Base-by-base conservation (phyloP, 2,113 vertebrate genomes). In the Todiramphus chloris region DNA sequence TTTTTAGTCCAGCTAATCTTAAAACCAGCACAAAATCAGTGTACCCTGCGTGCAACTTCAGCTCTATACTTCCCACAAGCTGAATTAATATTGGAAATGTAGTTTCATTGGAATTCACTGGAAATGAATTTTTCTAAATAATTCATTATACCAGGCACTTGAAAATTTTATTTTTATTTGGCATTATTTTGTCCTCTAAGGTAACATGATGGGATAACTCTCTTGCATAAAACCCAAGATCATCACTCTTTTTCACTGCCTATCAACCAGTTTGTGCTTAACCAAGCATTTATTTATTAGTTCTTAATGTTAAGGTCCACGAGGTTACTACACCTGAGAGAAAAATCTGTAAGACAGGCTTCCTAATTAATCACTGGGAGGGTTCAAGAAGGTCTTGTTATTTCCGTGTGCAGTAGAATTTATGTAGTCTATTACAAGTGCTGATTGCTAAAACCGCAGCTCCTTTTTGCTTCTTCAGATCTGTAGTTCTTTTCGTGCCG, bases 261-360 rank as follows among this genome's bases (percentile, higher is more conserved):
- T 97, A 97, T 97, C 97, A 97, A 92, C 82, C 58, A 89, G 69
- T 97, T 98, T 96, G 89, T 98, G 97, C 96, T 98, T 98, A 97
- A 97, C 93, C 95, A 97, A 97, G 97, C 97, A 97, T 97, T 98
- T 98, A 97, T 98, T 97, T 98, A 97, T 98, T 97, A 97, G 90
- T 97, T 97, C 94, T 97, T 98, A 97, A 97, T 97, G 94, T 94
- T 94, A 94, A 97, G 91, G 96, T 96, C 96, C 96, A 91, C 48
- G 67, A 98, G 97, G 97, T 97, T 95, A 98, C 94, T 97, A 95
- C 89, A 97, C 93, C 97, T 96, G 96, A 98, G 96, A 98, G 96
- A 97, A 98, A 97, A 98, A 92, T 97, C 95, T 97, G 92, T 97
- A 97, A 98, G 87, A 97, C 86, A 89, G 89, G 70, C 79, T 98